Percentiles rank a stretch among this genome's conserved stretches.
phyloP scores from a whole-genome alignment of 2,113 vertebrate genomes.

The Bos taurus region ARS-UCD2.0 NC_037336.1:18595001-18595500 shows the following conservation, averaged over 20 bases:
- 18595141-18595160: no score
- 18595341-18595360: neutral
- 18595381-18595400: neutral
- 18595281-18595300: neutral
- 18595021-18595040: no score
- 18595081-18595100: no score
- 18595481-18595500: neutral
- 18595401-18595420: neutral
- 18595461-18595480: neutral
- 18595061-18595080: no score
- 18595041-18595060: no score
- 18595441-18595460: neutral
- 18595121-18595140: no score
- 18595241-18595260: neutral
- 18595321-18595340: neutral
- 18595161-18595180: no score
- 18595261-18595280: neutral
- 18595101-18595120: no score
- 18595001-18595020: no score
- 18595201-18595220: neutral
- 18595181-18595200: neutral
- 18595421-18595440: neutral
- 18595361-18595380: neutral
- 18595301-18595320: slow-evolving; percentile 5
- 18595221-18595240: neutral